Percentiles rank a stretch among this genome's conserved stretches.
Evolutionary conservation across 2,113 vertebrate genomes (phyloP).

Genomic region (Microcebus lehilahytsara): DNA sequence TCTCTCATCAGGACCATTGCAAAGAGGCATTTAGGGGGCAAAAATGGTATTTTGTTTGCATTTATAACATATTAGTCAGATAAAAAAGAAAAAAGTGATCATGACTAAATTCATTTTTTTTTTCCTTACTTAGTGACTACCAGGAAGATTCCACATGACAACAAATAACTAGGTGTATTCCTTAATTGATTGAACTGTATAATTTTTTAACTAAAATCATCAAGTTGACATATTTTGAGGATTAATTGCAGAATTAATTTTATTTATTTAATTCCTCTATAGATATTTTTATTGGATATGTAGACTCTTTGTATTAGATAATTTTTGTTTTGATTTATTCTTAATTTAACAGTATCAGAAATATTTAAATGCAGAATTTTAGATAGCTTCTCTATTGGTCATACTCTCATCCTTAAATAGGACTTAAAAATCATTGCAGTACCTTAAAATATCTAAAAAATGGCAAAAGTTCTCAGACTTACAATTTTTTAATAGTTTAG

Average conservation of each 20-base stretch:
- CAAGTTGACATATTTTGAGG: neutral
- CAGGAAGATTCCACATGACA: neutral
- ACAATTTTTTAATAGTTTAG: neutral
- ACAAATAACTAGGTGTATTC: neutral
- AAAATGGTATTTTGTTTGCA: neutral
- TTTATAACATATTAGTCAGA: neutral
- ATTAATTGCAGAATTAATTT: neutral
- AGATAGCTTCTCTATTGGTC: neutral
- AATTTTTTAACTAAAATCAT: neutral
- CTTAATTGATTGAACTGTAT: neutral
- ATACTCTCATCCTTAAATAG: neutral
- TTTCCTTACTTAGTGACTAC: neutral
- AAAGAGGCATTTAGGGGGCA: neutral
- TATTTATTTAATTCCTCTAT: neutral
- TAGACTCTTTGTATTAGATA: neutral
- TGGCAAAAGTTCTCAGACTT: neutral
- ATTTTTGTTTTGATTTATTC: neutral
- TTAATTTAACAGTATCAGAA: neutral
- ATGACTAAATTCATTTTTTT: neutral
- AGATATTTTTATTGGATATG: neutral
- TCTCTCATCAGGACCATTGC: neutral
- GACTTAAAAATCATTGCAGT: neutral
- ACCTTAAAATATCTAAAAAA: neutral
- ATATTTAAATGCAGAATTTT: neutral
- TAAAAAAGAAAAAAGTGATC: neutral